Conservation (phyloP, 2,888 invertebrate species). For the Agriopis marginaria region DNA sequence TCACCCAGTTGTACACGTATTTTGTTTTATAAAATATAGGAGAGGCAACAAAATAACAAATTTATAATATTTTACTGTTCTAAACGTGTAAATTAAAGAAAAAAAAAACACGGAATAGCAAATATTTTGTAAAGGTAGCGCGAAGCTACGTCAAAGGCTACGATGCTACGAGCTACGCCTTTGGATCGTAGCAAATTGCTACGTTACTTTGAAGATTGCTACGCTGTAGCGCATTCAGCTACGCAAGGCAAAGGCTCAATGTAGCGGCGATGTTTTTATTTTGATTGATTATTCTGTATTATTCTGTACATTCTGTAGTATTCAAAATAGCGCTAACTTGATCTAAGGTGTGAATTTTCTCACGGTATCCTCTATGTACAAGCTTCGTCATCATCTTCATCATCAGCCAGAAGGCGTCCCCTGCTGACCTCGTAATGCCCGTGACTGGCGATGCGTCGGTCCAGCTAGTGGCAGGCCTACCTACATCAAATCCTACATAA, state of each 20-base stretch:
- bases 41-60: no score
- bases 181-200: constrained; percentile 33
- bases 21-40: no score
- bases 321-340: neutral
- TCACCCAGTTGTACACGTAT: no score
- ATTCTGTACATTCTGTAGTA: neutral
- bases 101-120: neutral
- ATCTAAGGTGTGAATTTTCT: neutral
- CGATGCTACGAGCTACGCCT: constrained; percentile 15
- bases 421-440: no score
- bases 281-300: constrained; percentile 2
- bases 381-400: no score
- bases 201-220: constrained; percentile 28
- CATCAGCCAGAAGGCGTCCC: no score
- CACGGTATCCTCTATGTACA: no score
- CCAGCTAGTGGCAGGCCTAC: no score
- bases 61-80: no score
- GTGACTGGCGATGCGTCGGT: no score
- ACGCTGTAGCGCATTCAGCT: constrained; percentile 17
- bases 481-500: no score
- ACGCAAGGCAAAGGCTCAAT: constrained; percentile 6
- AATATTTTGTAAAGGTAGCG: neutral
- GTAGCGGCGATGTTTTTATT: neutral
- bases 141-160: constrained; percentile 33
- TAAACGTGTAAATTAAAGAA: no score